phyloP scores from a whole-genome alignment of 2,888 invertebrate species.

The Troglohyphantes excavatus region DNA sequence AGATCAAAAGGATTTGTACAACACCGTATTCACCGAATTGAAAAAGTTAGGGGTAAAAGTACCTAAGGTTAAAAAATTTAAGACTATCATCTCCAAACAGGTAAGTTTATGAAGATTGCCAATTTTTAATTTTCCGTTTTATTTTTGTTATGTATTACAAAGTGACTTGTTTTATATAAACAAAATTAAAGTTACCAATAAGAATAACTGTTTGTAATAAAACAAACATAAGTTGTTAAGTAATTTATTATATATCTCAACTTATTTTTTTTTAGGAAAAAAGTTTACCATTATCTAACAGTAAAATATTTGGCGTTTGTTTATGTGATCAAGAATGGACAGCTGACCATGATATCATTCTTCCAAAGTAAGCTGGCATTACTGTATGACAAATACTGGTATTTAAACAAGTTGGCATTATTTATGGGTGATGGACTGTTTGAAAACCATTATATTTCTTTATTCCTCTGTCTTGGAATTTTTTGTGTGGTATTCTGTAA shows the following conservation, averaged over 20 bases:
- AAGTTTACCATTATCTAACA: not conserved
- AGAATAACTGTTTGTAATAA: no score
- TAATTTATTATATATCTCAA: no score
- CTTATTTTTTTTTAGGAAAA: constrained; percentile 23
- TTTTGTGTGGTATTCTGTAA: no score
- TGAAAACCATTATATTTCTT: no score
- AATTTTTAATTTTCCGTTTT: not conserved
- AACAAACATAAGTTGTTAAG: no score
- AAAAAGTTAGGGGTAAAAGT: constrained; percentile 68
- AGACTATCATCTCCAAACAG: constrained; percentile 48
- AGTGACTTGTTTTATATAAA: not conserved
- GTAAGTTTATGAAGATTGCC: constrained; percentile 6
- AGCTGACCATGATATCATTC: constrained; percentile 21
- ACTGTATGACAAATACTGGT: no score
- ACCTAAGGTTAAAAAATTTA: constrained; percentile 67
- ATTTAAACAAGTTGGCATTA: no score
- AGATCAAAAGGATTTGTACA: constrained; percentile 44
- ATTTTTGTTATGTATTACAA: not conserved
- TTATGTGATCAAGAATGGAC: constrained; percentile 68
- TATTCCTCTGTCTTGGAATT: no score
- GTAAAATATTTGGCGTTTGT: constrained; percentile 63
- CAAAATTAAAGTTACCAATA: no score
- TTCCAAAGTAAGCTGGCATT: constrained; percentile 73
- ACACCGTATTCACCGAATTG: constrained; percentile 47
- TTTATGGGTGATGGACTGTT: no score